Evolutionary conservation across 2,888 invertebrate species (phyloP).

Genomic region (Drosophila tanythrix): DNA sequence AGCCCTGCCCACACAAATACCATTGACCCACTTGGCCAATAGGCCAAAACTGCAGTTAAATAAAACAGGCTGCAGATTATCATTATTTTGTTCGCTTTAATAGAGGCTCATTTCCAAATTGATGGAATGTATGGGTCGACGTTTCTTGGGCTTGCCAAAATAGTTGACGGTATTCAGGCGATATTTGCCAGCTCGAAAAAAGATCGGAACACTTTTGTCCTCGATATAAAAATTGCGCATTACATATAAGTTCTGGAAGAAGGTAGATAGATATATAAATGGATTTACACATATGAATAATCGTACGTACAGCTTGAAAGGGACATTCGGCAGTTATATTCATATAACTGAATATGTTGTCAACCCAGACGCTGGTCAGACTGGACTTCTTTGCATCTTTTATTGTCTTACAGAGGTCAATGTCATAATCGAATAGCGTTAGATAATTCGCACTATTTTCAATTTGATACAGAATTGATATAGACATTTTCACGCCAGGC

Average conservation of each 20-base stretch:
- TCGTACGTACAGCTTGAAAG: constrained; percentile 53
- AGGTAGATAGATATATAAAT: not conserved
- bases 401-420: constrained; percentile 50
- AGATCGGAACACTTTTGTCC: constrained; percentile 55
- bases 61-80: constrained; percentile 1
- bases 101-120: constrained; percentile 50
- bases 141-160: constrained; percentile 31
- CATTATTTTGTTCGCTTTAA: constrained; percentile 38
- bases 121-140: constrained; percentile 37
- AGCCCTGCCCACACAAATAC: constrained; percentile 8
- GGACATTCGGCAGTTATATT: constrained; percentile 53
- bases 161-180: constrained; percentile 43
- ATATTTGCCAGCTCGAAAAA: constrained; percentile 50
- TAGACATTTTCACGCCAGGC: constrained; percentile 35
- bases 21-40: constrained; percentile 24
- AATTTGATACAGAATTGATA: constrained; percentile 35
- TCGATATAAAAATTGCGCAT: constrained; percentile 57
- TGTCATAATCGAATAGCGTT: constrained; percentile 58
- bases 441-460: constrained; percentile 38
- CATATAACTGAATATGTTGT: constrained; percentile 56
- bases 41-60: constrained; percentile 9
- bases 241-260: constrained; percentile 40
- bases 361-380: constrained; percentile 51
- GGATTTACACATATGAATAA: not conserved
- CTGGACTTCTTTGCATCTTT: constrained; percentile 23